These are phyloP conservation scores for Megalonaias nervosa DNA, from an alignment of 1,140 invertebrate species.

Conservation along the genomic window DNA sequence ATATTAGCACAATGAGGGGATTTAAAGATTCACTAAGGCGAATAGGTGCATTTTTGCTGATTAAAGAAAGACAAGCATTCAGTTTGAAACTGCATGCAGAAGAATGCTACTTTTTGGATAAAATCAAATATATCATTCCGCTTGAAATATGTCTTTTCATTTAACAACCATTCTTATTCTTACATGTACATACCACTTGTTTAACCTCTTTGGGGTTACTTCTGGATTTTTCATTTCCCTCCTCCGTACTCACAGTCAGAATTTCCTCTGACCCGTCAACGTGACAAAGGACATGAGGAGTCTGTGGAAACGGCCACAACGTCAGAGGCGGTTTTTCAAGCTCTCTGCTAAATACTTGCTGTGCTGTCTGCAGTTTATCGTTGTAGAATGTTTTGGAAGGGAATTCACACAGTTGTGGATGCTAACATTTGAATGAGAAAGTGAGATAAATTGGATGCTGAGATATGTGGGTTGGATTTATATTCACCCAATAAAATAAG, in stretches of 20 bases:
- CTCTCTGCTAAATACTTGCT: not conserved
- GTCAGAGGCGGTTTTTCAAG: conserved; percentile 6
- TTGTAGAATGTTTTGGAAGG: conserved; percentile 61
- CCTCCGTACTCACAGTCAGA: conserved; percentile 40
- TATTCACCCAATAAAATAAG: no score
- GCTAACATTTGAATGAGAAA: conserved; percentile 38
- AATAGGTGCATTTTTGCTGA: no score
- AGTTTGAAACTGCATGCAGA: no score
- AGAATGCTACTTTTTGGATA: no score
- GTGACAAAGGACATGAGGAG: conserved; percentile 46
- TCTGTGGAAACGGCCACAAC: conserved; percentile 31
- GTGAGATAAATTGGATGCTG: not conserved
- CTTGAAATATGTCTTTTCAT: no score
- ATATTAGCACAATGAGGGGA: no score
- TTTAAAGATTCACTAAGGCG: no score
- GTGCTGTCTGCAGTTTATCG: conserved; percentile 39
- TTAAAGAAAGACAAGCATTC: no score
- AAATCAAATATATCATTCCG: no score
- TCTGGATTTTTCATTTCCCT: conserved; percentile 46
- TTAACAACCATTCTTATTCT: not conserved
- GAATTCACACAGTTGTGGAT: conserved; percentile 58
- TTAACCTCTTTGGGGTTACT: conserved; percentile 35
- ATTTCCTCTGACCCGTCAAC: conserved; percentile 49
- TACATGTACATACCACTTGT: conserved; percentile 40
- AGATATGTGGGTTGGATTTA: no score